Conservation (phyloP, 2,797 vertebrate species). For the Peromyscus aztecus region DNA sequence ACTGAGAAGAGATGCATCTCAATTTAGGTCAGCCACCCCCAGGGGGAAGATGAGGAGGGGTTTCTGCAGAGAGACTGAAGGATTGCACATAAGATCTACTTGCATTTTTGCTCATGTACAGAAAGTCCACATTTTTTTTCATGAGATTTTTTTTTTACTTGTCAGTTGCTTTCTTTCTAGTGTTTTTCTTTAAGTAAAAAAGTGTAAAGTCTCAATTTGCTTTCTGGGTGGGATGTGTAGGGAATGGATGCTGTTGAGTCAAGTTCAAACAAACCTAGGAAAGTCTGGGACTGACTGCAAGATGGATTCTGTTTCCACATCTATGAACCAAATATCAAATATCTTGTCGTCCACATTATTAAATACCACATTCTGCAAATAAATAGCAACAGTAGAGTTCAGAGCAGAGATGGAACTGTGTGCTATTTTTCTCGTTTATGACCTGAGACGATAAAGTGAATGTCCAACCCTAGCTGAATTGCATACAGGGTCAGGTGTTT, state of each 20-base stretch:
- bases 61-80: neutral
- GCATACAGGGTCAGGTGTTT: neutral
- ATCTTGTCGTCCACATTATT: neutral
- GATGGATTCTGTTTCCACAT: neutral
- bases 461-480: neutral
- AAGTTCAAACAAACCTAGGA: neutral
- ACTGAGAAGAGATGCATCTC: neutral
- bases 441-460: neutral
- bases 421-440: neutral
- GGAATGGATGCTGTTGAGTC: neutral
- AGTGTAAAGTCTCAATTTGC: neutral
- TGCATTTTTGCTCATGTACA: neutral
- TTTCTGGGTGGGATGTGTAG: neutral
- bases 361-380: neutral
- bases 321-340: neutral
- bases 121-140: neutral
- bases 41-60: neutral
- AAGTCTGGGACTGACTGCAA: neutral
- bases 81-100: neutral
- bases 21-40: neutral
- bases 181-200: constrained; percentile 5
- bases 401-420: neutral
- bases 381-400: neutral
- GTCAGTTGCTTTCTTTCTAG: neutral
- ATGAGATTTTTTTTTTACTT: neutral